Evolutionary conservation across 2,113 vertebrate species (phyloP), one percentile per base, ranked within the genome.

Genomic region (Pristiophorus japonicus): DNA sequence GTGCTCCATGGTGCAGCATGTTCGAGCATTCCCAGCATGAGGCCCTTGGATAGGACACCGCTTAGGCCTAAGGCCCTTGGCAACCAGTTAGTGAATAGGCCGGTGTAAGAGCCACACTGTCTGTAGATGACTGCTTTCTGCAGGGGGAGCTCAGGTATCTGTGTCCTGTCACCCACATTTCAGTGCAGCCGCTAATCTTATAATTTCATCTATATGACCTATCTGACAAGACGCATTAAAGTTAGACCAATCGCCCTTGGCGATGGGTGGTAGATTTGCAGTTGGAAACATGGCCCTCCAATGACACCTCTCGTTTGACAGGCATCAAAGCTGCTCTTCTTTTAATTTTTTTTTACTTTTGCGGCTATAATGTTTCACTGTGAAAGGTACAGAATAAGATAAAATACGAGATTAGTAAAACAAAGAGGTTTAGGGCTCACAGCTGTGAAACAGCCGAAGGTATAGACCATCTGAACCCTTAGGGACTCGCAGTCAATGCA

Each of bases 291-390:
- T 20, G 27, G 91, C 63, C 38, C 22, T 94, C 91, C 63, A 94
- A 94, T 94, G 91, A 93, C 38, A 93, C 63, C 2, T 93, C 63
- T 38, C 20, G 38, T 38, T 27, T 93, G 91, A 94, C 91, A 66
- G 91, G 59, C 63, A 66, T 67, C 91, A 94, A 94, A 38, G 91
- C 62, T 66, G 91, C 24, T 67, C 62, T 94, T 47, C 81, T 85
- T 45, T 85, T 38, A 78, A 34, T 85, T 55, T 34, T 91, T 12
- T 18, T 65, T 67, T 24, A 66, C 38, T 67, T 94, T 59, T 94
- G 22, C 91, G 42, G 65, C 62, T 66, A 94, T 94, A 94, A 94
- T 94, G 91, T 94, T 94, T 94, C 59, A 66, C 91, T 24, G 91
- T 42, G 20, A 94, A 91, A 62, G 91, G 91, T 24, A 24, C n/a